Evolutionary conservation across 2,113 vertebrate species (phyloP).

Genomic region (Scomber japonicus): DNA sequence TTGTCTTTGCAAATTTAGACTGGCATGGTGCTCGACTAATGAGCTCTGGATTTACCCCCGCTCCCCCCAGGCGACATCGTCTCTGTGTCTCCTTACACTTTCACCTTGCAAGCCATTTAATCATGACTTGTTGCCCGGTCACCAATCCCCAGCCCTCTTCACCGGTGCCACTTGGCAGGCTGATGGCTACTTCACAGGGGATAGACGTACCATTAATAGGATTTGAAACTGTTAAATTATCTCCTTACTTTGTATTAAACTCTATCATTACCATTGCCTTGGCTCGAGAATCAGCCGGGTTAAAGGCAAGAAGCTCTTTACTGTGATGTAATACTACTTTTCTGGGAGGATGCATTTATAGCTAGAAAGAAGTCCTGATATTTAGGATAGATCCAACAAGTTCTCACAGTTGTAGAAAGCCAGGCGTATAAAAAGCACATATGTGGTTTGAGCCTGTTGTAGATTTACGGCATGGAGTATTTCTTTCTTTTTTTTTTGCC

Average conservation of each 20-base stretch:
- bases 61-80: conserved; percentile 11
- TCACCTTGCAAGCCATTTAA: conserved; percentile 13
- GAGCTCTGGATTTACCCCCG: conserved; percentile 39
- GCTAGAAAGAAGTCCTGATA: background rate
- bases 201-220: background rate
- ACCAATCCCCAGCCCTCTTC: background rate
- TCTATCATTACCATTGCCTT: too few relatives aligned
- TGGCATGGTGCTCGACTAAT: conserved; percentile 32
- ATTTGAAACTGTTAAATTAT: conserved; percentile 5
- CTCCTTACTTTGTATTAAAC: background rate
- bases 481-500: background rate
- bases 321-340: conserved; percentile 35
- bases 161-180: background rate
- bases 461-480: conserved; percentile 29
- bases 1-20: conserved; percentile 24
- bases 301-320: conserved; percentile 35
- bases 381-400: conserved; percentile 2
- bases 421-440: conserved; percentile 5
- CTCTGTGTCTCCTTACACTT: conserved; percentile 16
- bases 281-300: conserved; percentile 4
- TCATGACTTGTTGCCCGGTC: conserved; percentile 21
- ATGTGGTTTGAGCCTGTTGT: background rate
- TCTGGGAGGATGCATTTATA: conserved; percentile 23
- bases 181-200: conserved; percentile 6
- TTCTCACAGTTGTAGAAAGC: background rate